These are phyloP conservation scores for Liolophura sinensis DNA, from an alignment of 1,140 invertebrate species.

Conservation along the genomic window DNA sequence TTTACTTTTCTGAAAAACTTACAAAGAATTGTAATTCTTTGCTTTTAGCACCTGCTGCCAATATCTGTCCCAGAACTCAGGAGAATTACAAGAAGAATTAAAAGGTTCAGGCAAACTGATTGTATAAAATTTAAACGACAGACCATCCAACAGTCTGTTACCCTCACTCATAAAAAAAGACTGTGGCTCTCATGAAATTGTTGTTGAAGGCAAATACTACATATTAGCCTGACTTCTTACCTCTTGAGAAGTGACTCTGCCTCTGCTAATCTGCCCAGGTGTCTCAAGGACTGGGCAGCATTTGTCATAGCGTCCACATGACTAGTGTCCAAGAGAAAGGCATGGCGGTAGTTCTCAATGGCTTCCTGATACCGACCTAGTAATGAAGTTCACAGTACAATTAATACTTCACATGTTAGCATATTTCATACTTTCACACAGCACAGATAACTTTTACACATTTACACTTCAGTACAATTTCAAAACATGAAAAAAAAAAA, in stretches of 20 bases:
- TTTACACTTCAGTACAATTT: not conserved
- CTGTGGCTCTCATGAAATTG: no score
- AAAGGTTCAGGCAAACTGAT: no score
- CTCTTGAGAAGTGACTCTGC: conserved; percentile 28
- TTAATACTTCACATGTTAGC: not conserved
- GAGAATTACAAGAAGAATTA: no score
- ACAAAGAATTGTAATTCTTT: no score
- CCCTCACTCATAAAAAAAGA: no score
- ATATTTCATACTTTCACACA: not conserved
- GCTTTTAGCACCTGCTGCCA: no score
- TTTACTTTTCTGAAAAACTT: no score
- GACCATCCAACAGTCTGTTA: no score
- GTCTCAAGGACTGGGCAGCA: conserved; percentile 24
- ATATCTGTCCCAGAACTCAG: no score
- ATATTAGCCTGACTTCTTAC: conserved; percentile 10
- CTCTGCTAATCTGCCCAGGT: conserved; percentile 21
- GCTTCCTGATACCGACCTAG: conserved; percentile 49
- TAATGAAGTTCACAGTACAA: not conserved
- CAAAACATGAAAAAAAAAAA: not conserved
- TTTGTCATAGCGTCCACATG: conserved; percentile 49
- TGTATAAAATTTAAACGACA: no score
- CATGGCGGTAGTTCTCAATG: conserved; percentile 47
- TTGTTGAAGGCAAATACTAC: no score
- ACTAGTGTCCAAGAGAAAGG: conserved; percentile 43
- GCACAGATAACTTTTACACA: no score